phyloP scores from a whole-genome alignment of 2,113 vertebrate species.

The Edolisoma coerulescens region DNA sequence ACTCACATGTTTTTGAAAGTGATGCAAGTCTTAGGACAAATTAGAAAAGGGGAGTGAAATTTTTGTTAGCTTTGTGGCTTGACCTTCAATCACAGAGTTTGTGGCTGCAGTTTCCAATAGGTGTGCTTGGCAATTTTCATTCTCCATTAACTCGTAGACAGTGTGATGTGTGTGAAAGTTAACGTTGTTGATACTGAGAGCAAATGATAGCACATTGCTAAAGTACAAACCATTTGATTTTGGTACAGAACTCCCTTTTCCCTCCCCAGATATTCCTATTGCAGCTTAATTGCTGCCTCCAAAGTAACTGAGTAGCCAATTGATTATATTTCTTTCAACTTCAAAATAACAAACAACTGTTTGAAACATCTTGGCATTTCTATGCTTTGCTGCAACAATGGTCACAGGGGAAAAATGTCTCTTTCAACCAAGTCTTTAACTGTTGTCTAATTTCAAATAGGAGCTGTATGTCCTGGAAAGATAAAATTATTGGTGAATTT shows the following conservation, averaged over 20 bases:
- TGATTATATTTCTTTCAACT: background rate
- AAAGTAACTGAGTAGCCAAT: background rate
- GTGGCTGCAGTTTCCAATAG: background rate
- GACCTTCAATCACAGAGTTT: background rate
- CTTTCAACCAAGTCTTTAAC: background rate
- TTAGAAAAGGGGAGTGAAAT: background rate
- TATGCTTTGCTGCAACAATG: background rate
- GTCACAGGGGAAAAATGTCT: background rate
- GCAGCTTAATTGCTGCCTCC: background rate
- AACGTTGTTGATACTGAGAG: background rate
- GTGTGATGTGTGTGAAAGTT: constrained; percentile 13
- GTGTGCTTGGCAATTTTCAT: background rate
- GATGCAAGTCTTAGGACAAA: background rate
- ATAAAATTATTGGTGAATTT: background rate
- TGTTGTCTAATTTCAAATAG: background rate
- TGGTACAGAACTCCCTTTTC: background rate
- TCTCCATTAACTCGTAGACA: background rate
- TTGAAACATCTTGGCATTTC: background rate
- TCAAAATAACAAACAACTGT: background rate
- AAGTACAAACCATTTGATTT: background rate
- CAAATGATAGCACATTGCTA: background rate
- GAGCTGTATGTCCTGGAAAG: background rate
- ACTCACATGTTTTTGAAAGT: background rate
- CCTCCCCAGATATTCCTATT: background rate
- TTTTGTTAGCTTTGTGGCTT: background rate